A percentile compares a stretch with the other conserved stretches of the same genome.
Conservation (phyloP, 2,888 invertebrate species). For the Agrotis exclamationis region DNA sequence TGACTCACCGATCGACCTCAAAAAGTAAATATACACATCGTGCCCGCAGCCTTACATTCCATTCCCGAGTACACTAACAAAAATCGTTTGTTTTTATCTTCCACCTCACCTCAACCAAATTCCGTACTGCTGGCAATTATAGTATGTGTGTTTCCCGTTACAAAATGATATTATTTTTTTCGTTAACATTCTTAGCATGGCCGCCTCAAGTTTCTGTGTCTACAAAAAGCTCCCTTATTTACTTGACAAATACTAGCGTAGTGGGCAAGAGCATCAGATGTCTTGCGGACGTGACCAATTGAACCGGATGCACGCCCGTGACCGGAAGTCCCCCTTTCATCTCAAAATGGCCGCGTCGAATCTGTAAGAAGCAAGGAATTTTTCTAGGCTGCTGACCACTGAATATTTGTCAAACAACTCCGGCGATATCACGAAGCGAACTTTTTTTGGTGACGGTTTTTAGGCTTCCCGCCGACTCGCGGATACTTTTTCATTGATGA, state of each 20-base stretch:
- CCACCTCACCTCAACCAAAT: conserved; percentile 70
- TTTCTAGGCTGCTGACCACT: conserved; percentile 87
- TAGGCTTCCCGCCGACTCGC: conserved; percentile 73
- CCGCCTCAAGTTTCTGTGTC: conserved; percentile 73
- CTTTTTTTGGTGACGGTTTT: conserved; percentile 79
- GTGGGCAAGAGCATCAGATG: conserved; percentile 60
- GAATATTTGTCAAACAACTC: conserved; percentile 83
- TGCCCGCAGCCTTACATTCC: conserved; percentile 62
- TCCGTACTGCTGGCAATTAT: conserved; percentile 69
- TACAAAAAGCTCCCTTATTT: conserved; percentile 77
- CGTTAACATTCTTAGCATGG: conserved; percentile 76
- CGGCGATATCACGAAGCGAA: conserved; percentile 80
- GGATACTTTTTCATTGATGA: conserved; percentile 64
- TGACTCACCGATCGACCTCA: conserved; percentile 40
- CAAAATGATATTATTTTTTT: conserved; percentile 75
- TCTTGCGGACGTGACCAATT: conserved; percentile 72
- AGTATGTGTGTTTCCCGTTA: conserved; percentile 74
- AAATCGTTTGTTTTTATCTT: conserved; percentile 73
- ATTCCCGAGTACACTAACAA: conserved; percentile 55
- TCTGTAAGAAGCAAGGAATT: conserved; percentile 85
- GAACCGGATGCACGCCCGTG: conserved; percentile 85
- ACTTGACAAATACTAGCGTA: conserved; percentile 72
- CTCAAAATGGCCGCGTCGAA: conserved; percentile 87
- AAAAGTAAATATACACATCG: conserved; percentile 33
- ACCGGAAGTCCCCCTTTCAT: conserved; percentile 88